A percentile compares a stretch with the other conserved stretches of the same genome.
phyloP scores from a whole-genome alignment of 2,113 vertebrate species.

The Eudorcas thomsonii region DNA sequence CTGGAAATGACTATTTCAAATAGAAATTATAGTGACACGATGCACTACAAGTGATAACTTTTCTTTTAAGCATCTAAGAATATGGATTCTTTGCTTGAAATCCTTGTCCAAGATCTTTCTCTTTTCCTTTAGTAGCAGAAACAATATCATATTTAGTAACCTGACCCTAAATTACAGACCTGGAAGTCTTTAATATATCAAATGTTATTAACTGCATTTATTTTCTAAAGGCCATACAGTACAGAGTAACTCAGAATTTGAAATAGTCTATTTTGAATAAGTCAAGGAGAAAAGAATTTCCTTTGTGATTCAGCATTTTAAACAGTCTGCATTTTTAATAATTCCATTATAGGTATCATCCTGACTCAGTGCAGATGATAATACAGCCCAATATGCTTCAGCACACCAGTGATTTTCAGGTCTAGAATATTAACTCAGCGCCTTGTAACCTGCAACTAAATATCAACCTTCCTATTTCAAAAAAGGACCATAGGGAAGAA shows the following conservation, averaged over 20 bases:
- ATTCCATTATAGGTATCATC: not conserved
- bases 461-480: not conserved
- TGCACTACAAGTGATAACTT: not conserved
- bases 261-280: not conserved
- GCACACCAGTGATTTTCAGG: not conserved
- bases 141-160: slow-evolving; percentile 29
- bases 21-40: slow-evolving; percentile 21
- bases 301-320: not conserved
- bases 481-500: not conserved
- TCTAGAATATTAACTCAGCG: not conserved
- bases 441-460: not conserved
- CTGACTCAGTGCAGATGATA: not conserved
- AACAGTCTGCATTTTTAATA: not conserved
- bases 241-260: not conserved
- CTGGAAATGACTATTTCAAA: slow-evolving; percentile 41
- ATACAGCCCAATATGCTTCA: not conserved
- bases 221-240: not conserved
- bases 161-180: not conserved
- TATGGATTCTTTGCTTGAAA: not conserved
- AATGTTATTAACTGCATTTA: not conserved
- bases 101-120: not conserved
- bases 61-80: not conserved
- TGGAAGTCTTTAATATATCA: not conserved
- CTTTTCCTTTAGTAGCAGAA: slow-evolving; percentile 21
- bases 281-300: not conserved